Base-by-base conservation (phyloP, 2,113 vertebrate species). In the Psephotus haematonotus region DNA sequence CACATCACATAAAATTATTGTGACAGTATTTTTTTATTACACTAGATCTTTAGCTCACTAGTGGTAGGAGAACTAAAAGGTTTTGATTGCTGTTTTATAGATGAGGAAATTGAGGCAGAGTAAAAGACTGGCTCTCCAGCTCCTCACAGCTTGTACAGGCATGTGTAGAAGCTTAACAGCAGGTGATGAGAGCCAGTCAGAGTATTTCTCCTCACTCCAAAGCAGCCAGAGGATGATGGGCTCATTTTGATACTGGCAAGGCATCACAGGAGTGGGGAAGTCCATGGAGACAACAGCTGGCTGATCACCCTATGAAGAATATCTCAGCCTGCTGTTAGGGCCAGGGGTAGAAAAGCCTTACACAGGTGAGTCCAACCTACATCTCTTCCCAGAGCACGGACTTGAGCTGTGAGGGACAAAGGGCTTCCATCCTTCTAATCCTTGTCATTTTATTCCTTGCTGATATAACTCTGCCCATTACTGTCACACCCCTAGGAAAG, bases 271-370 rank as follows among this genome's bases (percentile, higher is more conserved):
- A 3, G 67, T 92, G 49, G 28, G 31, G 19, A 83, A 86, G 49
- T n/a, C 33, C 75, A 41, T 7, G 63, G 25, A 88, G 33, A 44
- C 14, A 52, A 18, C 1, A 13, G 17, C 28, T 75, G 43, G 46
- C 77, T 80, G 59, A 52, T 24, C 4, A 0, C 19, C 28, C 22
- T 53, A 3, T 27, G 50, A 81, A 57, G 62, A 93, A 65, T 12
- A 35, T 57, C 49, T 31, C 63, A 16, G 3, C n/a, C 59, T 67
- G 46, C n/a, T 8, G 0, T 6, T 6, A 0, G 46, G 13, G 25
- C 27, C 27, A 47, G 31, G 17, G 8, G 18, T 63, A 9, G 63
- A 80, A 90, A 52, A 70, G 13, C 13, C 41, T 71, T 76, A 81
- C 4, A 12, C 1, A 33, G 10, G 4, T n/a, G 5, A 69, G 10